These are phyloP conservation scores for Lophura nycthemera DNA, from an alignment of 2,113 vertebrate genomes.

Conservation along the genomic window DNA sequence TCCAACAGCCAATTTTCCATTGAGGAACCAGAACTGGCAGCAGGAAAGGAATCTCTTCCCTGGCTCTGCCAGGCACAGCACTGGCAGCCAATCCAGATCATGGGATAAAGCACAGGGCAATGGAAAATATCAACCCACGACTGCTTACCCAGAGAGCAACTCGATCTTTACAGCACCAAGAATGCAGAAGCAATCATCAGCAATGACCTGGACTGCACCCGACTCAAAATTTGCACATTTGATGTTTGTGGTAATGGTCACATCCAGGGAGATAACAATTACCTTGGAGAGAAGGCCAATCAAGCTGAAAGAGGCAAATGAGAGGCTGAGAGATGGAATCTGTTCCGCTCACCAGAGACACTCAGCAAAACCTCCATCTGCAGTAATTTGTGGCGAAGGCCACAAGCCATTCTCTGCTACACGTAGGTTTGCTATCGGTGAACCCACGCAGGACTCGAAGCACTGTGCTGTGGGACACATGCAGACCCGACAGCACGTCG, in stretches of 20 bases:
- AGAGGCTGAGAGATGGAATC: neutral
- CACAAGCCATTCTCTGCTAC: neutral
- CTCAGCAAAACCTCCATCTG: neutral
- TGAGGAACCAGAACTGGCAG: neutral
- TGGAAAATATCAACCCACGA: neutral
- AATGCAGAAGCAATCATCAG: conserved; percentile 53
- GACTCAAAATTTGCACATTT: conserved; percentile 32
- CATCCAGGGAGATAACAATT: conserved; percentile 18
- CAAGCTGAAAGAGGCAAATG: neutral
- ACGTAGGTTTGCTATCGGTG: neutral
- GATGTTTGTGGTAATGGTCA: conserved; percentile 33
- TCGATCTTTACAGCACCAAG: conserved; percentile 12
- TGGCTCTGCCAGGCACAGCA: neutral
- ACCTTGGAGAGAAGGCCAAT: conserved; percentile 33
- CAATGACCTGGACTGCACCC: conserved; percentile 8
- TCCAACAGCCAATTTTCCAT: neutral
- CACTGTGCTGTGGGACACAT: rapidly evolving
- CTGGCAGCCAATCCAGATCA: neutral
- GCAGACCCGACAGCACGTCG: rapidly evolving
- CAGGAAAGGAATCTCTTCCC: neutral
- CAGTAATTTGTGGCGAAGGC: rapidly evolving
- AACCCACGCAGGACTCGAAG: neutral
- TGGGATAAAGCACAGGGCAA: neutral
- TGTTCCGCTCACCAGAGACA: neutral
- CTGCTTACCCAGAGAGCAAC: conserved; percentile 45